Evolutionary conservation across 2,888 invertebrate species (phyloP), one percentile per base, ranked within the genome.

Genomic region (Axea sp.): DNA sequence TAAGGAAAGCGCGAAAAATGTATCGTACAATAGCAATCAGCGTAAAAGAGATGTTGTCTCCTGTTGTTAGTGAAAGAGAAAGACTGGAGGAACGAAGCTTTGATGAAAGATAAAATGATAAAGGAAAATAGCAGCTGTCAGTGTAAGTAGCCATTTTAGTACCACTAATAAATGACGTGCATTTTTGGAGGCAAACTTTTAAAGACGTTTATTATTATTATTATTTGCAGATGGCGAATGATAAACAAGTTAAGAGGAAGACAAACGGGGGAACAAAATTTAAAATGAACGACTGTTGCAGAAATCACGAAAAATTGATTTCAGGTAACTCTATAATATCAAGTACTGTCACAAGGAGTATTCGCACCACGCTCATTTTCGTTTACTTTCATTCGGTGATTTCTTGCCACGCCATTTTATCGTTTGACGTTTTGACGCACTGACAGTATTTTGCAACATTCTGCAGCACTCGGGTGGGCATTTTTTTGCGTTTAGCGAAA

Each of bases 211-310:
- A 65, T 72, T 72, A 59, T 72, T 65, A 53, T 72, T 72, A 59
- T 72, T 72, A 64, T 72, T 72, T 72, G 72, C 72, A 72, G 72
- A 72, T 72, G 72, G 64, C 64, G 72, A 72, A 72, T 28, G 55
- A 64, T 65, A 72, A 47, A 59, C 64, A 72, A 65, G 72, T 72
- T 55, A 65, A 9, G 59, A 43, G 59, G 71, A 55, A 62, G 72
- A 57, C 72, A 28, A 69, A 69, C 22, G 35, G 72, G 57, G 57
- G 71, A 62, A 71, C 62, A 71, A 71, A 71, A 71, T 62, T 71
- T 71, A 71, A 71, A 71, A 57, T 71, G 57, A 71, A 55, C 62
- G 30, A 39, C 64, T 64, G 57, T 64, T 49, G 57, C 71, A 35
- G 71, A 28, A 64, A 57, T 71, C 64, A 64, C 71, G 64, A 64